phyloP scores from a whole-genome alignment of 2,113 vertebrate genomes.

The Mesoclemmys tuberculata region DNA sequence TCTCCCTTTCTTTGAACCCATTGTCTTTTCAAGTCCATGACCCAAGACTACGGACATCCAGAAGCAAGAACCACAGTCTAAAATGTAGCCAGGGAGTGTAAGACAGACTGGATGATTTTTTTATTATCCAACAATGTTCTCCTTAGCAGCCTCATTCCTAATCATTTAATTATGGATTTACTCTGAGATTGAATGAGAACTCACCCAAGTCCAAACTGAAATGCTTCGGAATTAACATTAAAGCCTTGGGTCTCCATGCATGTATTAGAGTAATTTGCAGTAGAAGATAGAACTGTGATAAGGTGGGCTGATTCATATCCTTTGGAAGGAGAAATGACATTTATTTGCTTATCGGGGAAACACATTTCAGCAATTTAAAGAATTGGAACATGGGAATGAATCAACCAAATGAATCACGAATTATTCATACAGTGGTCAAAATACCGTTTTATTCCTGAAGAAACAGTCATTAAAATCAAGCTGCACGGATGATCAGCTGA shows the following conservation, averaged over 20 bases:
- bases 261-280: not conserved
- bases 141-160: not conserved
- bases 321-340: slow-evolving; percentile 11
- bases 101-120: not conserved
- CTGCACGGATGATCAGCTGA: not conserved
- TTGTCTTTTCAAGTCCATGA: not conserved
- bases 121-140: not conserved
- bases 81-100: not conserved
- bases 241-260: not conserved
- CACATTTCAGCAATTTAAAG: not conserved
- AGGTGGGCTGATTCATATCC: not conserved
- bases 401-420: not conserved
- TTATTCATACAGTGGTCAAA: not conserved
- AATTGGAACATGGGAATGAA: slow-evolving; percentile 4
- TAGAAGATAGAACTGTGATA: not conserved
- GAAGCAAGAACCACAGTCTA: not conserved
- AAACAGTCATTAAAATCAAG: not conserved
- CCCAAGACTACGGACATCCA: not conserved
- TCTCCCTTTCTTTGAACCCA: not conserved
- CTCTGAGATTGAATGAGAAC: not conserved
- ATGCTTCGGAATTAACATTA: not conserved
- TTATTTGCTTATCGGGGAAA: not conserved
- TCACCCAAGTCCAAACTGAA: not conserved
- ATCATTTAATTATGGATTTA: not conserved
- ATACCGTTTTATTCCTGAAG: not conserved